Base-by-base conservation (phyloP, 2,888 invertebrate species). In the Cataglyphis rosenhaueri region DNA sequence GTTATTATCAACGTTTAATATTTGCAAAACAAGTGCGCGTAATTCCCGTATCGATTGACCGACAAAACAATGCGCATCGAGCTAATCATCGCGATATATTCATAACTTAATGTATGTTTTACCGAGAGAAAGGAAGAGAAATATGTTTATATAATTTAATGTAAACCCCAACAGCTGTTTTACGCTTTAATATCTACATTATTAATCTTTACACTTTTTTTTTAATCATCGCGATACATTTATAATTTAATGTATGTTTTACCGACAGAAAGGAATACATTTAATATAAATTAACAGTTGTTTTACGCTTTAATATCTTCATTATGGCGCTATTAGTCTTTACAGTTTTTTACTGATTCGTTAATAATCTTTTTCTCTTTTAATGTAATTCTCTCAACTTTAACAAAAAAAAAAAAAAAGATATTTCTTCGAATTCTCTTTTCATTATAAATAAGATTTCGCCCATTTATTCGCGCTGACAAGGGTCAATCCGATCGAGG, bases 21-120 rank as follows among this genome's bases (percentile, higher is more conserved):
- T 78, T 78, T 78, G 32, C 21, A 32, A 76, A 76, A 76, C n/a
- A 38, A 41, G 15, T 32, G 44, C n/a, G 29, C 9, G 6, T 57
- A 68, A 78, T 57, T 38, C n/a, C 25, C 25, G 15, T 57, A 48
- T 44, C 25, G 32, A 59, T 59, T 57, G 10, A 29, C 25, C 35
- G 32, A 12, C n/a, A n/a, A 55, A 68, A 76, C 55, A 68, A n/a
- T 9, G 18, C 15, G 68, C 55, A n/a, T 57, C 29, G 9, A 55
- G 18, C 64, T 52, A 52, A 55, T 48, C n/a, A 38, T 29, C 8
- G 12, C 12, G 15, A 75, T 12, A 64, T n/a, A 74, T 57, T 57
- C 55, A n/a, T 25, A 25, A 21, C 10, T 18, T 59, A n/a, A 41
- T 59, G 15, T n/a, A 41, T 15, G 15, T 9, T 52, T 52, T 52